Percentiles rank a stretch among this genome's conserved stretches.
Conservation (phyloP, 2,888 invertebrate species). For the Pachycephus smyrnensis region DNA sequence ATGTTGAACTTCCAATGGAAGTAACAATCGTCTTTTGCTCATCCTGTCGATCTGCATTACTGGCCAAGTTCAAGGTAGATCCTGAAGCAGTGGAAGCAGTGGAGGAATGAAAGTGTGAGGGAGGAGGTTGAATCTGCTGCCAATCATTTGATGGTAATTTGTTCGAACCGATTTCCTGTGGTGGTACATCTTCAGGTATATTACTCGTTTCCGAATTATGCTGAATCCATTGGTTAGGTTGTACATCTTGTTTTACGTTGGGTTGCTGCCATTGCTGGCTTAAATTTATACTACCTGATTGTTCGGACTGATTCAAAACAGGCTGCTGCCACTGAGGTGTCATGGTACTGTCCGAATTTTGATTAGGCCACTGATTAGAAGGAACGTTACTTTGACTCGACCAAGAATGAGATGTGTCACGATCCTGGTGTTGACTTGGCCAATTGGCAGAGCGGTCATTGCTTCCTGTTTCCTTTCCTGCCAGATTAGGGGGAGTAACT, state of each 20-base stretch:
- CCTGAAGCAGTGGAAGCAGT: conserved; percentile 43
- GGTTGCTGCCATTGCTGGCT: conserved; percentile 32
- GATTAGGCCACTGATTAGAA: conserved; percentile 45
- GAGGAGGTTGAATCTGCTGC: conserved; percentile 41
- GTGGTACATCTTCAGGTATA: conserved; percentile 1
- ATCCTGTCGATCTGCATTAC: conserved; percentile 38
- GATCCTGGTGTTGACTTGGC: conserved; percentile 33
- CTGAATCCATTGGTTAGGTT: conserved; percentile 34
- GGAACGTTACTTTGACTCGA: conserved; percentile 23
- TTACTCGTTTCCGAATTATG: conserved; percentile 38
- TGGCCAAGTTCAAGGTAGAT: conserved; percentile 40
- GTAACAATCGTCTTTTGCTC: conserved; percentile 47
- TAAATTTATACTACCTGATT: conserved; percentile 27
- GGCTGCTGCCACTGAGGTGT: conserved; percentile 33
- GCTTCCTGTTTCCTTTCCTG: conserved; percentile 28
- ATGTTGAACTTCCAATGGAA: conserved; percentile 39
- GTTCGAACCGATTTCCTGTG: conserved; percentile 24
- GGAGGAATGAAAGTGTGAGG: conserved; percentile 40
- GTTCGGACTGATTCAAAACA: conserved; percentile 35
- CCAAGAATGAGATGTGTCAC: conserved; percentile 22
- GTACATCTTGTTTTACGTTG: conserved; percentile 25
- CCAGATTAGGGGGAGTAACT: conserved; percentile 20
- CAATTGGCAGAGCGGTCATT: conserved; percentile 41
- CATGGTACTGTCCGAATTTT: conserved; percentile 39
- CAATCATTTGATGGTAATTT: conserved; percentile 37